A percentile compares a stretch with the other conserved stretches of the same genome.
Conservation (phyloP, 2,797 vertebrate genomes). For the Tarsius wallacei region DNA sequence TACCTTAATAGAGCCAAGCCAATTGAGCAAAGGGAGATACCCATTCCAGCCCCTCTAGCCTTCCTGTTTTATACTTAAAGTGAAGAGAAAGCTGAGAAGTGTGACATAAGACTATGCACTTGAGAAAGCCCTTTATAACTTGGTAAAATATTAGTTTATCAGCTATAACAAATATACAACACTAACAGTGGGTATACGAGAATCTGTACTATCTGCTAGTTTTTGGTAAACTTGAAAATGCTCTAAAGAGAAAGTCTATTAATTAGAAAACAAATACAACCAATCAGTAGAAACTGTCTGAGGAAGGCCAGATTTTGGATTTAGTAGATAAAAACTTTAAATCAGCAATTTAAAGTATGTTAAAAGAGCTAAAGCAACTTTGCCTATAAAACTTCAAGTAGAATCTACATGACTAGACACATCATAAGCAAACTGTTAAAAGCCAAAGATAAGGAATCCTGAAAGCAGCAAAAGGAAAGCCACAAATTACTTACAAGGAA, state of each 20-base stretch:
- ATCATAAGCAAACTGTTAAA: no score
- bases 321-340: background rate
- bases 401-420: no score
- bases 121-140: background rate
- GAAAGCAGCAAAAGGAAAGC: no score
- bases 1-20: background rate
- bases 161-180: background rate
- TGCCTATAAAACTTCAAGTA: no score
- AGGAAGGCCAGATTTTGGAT: no score
- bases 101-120: background rate
- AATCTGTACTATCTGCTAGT: background rate
- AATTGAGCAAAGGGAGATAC: background rate
- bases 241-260: background rate
- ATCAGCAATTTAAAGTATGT: no score
- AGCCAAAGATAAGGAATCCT: no score
- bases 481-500: no score
- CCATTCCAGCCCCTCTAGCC: background rate
- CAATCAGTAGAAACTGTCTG: no score
- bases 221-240: background rate
- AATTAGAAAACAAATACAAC: background rate
- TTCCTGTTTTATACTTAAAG: background rate
- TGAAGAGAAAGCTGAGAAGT: background rate
- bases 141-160: background rate
- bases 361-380: no score
- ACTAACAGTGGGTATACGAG: background rate